Evolutionary conservation across 2,797 vertebrate species (phyloP).

Genomic region (Thamnophis elegans): DNA sequence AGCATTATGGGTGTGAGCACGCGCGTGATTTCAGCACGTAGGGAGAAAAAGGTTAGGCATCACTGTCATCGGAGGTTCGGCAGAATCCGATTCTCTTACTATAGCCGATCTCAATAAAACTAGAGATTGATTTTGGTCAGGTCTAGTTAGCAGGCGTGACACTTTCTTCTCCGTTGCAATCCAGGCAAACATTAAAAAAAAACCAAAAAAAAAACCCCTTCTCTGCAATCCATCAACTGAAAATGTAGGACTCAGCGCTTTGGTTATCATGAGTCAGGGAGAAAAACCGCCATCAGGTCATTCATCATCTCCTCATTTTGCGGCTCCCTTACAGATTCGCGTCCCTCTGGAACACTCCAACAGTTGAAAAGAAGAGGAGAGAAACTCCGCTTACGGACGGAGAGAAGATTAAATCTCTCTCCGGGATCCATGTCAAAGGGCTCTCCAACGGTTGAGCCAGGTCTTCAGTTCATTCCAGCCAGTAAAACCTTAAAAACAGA

Average conservation of each 20-base stretch:
- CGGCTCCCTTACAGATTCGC: not conserved
- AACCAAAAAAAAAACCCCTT: not conserved
- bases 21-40: too few species aligned
- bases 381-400: not conserved
- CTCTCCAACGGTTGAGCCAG: not conserved
- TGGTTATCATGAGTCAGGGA: not conserved
- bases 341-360: not conserved
- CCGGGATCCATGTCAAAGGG: not conserved
- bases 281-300: not conserved
- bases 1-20: too few species aligned
- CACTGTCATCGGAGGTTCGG: not conserved
- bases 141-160: not conserved
- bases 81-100: not conserved
- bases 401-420: not conserved
- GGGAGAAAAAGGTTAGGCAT: too few species aligned
- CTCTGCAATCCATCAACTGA: not conserved
- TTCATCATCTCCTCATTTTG: not conserved
- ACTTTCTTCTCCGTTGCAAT: not conserved
- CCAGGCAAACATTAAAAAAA: not conserved
- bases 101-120: not conserved
- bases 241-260: not conserved
- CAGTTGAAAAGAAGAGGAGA: not conserved
- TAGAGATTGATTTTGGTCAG: not conserved
- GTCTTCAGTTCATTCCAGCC: not conserved
- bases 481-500: not conserved